Conservation (phyloP, 2,797 vertebrate species). For the Dallia pectoralis region DNA sequence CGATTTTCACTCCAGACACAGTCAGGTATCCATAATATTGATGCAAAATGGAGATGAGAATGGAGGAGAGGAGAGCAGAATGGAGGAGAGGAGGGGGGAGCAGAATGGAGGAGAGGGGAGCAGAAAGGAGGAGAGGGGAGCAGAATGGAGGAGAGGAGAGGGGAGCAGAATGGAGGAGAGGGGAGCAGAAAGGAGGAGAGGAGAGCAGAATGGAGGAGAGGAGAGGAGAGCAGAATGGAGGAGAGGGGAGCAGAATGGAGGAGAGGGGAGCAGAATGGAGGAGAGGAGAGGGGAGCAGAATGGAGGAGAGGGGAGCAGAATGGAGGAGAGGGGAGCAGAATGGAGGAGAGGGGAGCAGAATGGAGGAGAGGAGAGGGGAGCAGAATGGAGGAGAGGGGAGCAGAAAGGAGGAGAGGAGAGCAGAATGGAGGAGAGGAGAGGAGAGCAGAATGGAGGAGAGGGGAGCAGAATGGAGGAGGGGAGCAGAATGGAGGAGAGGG, state of each 20-base stretch:
- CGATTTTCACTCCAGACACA: no score
- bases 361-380: not conserved
- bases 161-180: no score
- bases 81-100: no score
- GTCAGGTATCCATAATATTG: no score
- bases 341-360: constrained; percentile 12
- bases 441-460: not conserved
- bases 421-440: not conserved
- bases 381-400: not conserved
- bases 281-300: not conserved
- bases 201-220: not conserved
- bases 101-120: not conserved
- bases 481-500: not conserved
- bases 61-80: no score
- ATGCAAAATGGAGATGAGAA: no score
- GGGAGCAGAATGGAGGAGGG: no score
- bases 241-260: not conserved
- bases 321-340: not conserved
- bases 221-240: not conserved
- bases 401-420: not conserved
- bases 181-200: not conserved
- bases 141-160: no score
- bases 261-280: not conserved
- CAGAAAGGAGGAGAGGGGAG: no score
- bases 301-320: not conserved